Evolutionary conservation across 2,797 vertebrate genomes (phyloP).

Genomic region (Chloroceryle inda): DNA sequence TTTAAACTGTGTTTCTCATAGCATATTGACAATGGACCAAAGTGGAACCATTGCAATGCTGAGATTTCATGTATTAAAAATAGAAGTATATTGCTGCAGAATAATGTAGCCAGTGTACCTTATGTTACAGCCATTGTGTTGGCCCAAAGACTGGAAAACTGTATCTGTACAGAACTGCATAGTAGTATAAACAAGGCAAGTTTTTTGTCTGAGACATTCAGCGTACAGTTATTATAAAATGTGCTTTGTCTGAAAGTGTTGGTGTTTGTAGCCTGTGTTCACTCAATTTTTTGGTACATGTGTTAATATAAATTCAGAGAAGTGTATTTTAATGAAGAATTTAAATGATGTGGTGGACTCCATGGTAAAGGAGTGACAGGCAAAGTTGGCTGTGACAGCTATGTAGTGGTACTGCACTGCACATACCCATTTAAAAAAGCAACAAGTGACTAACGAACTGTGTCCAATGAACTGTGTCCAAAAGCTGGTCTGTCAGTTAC

Average conservation of each 20-base stretch:
- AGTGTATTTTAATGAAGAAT: not conserved
- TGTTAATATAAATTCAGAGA: not conserved
- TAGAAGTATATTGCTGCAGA: not conserved
- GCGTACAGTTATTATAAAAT: not conserved
- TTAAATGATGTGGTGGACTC: not conserved
- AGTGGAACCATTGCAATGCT: not conserved
- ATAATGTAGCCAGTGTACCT: not conserved
- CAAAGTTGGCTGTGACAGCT: not conserved
- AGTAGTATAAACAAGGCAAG: not conserved
- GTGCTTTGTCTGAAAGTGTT: not conserved
- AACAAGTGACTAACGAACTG: not conserved
- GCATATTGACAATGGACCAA: not conserved
- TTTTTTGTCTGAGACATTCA: not conserved
- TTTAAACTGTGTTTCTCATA: not conserved
- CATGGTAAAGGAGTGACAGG: not conserved
- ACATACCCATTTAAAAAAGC: not conserved
- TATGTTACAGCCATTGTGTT: not conserved
- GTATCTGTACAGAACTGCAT: not conserved
- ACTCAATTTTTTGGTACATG: not conserved
- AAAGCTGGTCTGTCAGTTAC: not conserved
- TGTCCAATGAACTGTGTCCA: not conserved
- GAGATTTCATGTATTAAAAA: not conserved
- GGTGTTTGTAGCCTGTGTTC: not conserved
- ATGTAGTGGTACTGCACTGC: not conserved
- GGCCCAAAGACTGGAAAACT: not conserved